A percentile compares a stretch with the other conserved stretches of the same genome.
Evolutionary conservation across 1,140 invertebrate genomes (phyloP).

Genomic region (Eumeta japonica): DNA sequence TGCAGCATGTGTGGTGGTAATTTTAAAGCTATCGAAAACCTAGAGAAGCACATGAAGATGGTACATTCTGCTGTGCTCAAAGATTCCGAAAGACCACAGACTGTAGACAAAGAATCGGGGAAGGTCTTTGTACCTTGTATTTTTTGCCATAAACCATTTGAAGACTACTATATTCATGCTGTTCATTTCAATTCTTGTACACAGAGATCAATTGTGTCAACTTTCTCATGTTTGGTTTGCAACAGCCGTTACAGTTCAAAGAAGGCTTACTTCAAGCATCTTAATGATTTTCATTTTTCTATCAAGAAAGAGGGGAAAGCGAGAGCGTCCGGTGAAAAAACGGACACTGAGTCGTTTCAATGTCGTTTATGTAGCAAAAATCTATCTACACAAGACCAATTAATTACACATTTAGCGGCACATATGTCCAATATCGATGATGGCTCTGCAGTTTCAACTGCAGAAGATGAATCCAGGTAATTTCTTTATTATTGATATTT

Average conservation of each 20-base stretch:
- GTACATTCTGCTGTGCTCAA: constrained; percentile 35
- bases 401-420: constrained; percentile 42
- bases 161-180: constrained; percentile 28
- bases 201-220: constrained; percentile 14
- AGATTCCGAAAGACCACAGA: constrained; percentile 3
- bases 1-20: constrained; percentile 33
- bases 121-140: constrained; percentile 29
- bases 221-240: constrained; percentile 31
- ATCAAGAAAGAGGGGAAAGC: not conserved
- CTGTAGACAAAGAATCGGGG: not conserved
- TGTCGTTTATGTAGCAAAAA: constrained; percentile 42
- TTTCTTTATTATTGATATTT: too few species aligned
- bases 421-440: constrained; percentile 46
- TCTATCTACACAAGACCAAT: constrained; percentile 29
- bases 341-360: constrained; percentile 13
- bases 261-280: constrained; percentile 26
- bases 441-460: constrained; percentile 9
- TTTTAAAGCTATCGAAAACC: constrained; percentile 32
- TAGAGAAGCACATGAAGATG: constrained; percentile 40
- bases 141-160: constrained; percentile 28
- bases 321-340: constrained; percentile 5
- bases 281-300: constrained; percentile 22
- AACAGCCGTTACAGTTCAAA: constrained; percentile 20
- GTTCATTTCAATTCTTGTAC: constrained; percentile 31
- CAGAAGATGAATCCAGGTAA: constrained; percentile 32